Evolutionary conservation across 2,113 vertebrate species (phyloP), one percentile per base, ranked within the genome.

Genomic region (Phainopepla nitens): DNA sequence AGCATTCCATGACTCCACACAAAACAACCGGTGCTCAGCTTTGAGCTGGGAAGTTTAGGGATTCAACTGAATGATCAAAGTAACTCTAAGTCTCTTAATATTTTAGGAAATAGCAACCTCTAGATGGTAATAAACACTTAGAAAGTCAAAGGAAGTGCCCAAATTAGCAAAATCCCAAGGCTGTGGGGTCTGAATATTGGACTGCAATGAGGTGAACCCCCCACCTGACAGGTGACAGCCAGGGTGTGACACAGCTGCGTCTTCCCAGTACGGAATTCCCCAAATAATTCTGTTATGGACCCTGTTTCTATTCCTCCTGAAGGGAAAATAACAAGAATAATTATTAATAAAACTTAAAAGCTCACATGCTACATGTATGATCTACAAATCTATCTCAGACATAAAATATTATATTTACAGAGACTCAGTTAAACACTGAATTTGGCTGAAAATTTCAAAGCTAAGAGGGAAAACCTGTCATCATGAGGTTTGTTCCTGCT

Each of bases 241-340:
- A 99, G 94, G 0, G 99, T 99, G 94, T 99, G 99, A 95, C 99
- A 99, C 88, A 99, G 96, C 96, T 99, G 99, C 1, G 99, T 99
- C 92, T 99, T 99, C 29, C 99, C 99, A 4, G 99, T 99, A 39
- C 99, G 98, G 86, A 99, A 99, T 96, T 99, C 99, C 81, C 99
- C 99, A 15, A 99, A 99, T 98, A 99, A 98, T 95, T 99, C 99
- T 19, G 99, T 99, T 94, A 99, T 99, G 72, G 99, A 99, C 51
- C 99, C 99, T 0, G 99, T 99, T 97, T 99, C 99, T 81, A 99
- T 99, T 61, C 99, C 99, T 83, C 99, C 99, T 99, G 27, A 39
- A 28, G 28, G 51, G 20, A 60, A 82, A 87, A 47, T 0, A 66
- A 61, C 5, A 47, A 31, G 2, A 41, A 13, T 2, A 22, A 42